Base-by-base conservation (phyloP, 2,888 invertebrate genomes). In the Coleophora flavipennella region DNA sequence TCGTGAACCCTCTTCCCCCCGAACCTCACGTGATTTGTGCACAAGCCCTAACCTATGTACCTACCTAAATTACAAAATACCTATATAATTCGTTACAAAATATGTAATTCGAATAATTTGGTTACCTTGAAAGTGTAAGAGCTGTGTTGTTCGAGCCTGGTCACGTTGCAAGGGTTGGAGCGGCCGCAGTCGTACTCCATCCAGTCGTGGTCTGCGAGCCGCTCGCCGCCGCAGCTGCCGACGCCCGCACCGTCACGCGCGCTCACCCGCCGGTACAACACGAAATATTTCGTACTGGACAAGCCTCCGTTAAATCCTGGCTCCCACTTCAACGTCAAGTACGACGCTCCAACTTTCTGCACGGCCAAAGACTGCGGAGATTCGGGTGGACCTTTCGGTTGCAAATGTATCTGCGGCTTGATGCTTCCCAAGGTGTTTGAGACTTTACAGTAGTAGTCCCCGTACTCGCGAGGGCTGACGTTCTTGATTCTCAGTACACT, bases 281-380 rank as follows among this genome's bases (percentile, higher is more conserved):
- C 92, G 59, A 93, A 93, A 75, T 93, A 95, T 62, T 94, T 95
- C 1, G 95, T 96, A 56, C 91, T 93, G 35, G 90, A 89, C 39
- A 95, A 76, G 0, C 96, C 96, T 0, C 96, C 96, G 67, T 96
- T 94, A 66, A 96, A 97, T 0, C 96, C 96, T 0, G 94, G 90
- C 58, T 93, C 92, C 96, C 96, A 96, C 42, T 89, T 87, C 13
- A 96, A 78, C 0, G 92, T 90, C 0, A 95, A 93, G 59, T 88
- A 92, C 40, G 91, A 92, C 10, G 92, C 91, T 0, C 94, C 94
- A 0, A 92, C 88, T 60, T 91, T 91, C 42, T 91, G 85, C 8
- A 92, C 89, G 2, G 88, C 85, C 14, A 95, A 70, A 43, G 90
- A 89, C 4, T 88, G 89, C 0, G 96, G 96, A 41, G 90, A 88